These are phyloP conservation scores for Timandra comae DNA, from an alignment of 2,888 invertebrate species.

Conservation along the genomic window DNA sequence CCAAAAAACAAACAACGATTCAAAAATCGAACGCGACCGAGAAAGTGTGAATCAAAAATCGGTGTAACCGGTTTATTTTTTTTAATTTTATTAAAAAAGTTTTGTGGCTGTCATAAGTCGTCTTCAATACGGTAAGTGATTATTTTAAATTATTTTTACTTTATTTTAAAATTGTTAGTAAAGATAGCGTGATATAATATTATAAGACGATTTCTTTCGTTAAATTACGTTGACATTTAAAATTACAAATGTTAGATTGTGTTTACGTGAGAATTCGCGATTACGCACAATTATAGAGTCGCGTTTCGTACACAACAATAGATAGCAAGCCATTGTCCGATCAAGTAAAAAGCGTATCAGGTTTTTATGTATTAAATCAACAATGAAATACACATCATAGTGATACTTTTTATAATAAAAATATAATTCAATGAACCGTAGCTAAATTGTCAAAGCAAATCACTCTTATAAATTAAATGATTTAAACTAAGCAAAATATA, in stretches of 20 bases:
- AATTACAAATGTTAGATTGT: conserved; percentile 32
- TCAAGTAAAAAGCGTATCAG: conserved; percentile 10
- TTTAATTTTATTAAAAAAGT: conserved; percentile 30
- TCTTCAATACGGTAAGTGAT: conserved; percentile 54
- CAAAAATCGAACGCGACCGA: conserved; percentile 30
- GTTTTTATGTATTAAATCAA: no score
- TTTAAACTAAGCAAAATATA: no score
- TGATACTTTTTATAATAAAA: no score
- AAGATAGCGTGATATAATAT: conserved; percentile 34
- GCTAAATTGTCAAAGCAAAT: no score
- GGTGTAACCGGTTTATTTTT: conserved; percentile 42
- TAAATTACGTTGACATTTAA: conserved; percentile 32
- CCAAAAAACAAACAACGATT: conserved; percentile 9
- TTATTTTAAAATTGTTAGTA: conserved; percentile 11
- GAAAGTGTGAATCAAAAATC: conserved; percentile 53
- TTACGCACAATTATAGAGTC: conserved; percentile 25
- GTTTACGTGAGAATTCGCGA: conserved; percentile 26
- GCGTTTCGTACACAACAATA: conserved; percentile 21
- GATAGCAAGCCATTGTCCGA: conserved; percentile 19
- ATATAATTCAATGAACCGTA: no score
- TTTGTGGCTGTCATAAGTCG: conserved; percentile 33
- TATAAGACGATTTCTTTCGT: conserved; percentile 35
- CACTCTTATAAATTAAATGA: no score
- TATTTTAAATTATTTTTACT: conserved; percentile 7
- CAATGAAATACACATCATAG: no score